These are phyloP conservation scores for Graphium colonna DNA, from an alignment of 2,888 invertebrate species.

Conservation along the genomic window DNA sequence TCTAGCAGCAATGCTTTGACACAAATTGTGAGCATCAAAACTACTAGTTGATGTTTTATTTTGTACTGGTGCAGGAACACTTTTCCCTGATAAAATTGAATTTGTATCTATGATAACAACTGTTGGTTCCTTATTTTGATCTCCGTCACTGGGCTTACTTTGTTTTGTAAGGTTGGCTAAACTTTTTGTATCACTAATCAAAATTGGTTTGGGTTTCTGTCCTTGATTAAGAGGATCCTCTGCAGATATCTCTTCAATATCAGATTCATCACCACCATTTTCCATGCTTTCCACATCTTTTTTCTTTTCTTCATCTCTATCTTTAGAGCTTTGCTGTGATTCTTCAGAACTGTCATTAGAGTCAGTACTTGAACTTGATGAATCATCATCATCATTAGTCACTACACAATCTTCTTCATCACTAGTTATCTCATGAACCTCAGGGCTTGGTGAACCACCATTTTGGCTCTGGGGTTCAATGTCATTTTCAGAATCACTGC, in stretches of 20 bases:
- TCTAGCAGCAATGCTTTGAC: conserved; percentile 71
- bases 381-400: conserved; percentile 75
- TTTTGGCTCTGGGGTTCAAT: conserved; percentile 65
- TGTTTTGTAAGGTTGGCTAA: conserved; percentile 84
- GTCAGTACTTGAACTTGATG: conserved; percentile 77
- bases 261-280: conserved; percentile 81
- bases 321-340: conserved; percentile 64
- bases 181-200: conserved; percentile 87
- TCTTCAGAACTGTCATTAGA: conserved; percentile 82
- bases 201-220: conserved; percentile 74
- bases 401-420: conserved; percentile 79
- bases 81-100: conserved; percentile 77
- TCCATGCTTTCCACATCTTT: conserved; percentile 67
- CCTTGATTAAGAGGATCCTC: conserved; percentile 82
- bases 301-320: conserved; percentile 74
- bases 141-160: conserved; percentile 52
- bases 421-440: conserved; percentile 77
- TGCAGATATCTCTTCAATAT: conserved; percentile 84
- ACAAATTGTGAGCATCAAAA: conserved; percentile 61
- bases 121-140: conserved; percentile 86
- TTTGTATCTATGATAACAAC: conserved; percentile 93
- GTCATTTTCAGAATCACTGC: conserved; percentile 66
- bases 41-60: conserved; percentile 46
- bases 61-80: conserved; percentile 36
- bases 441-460: conserved; percentile 62